phyloP scores from a whole-genome alignment of 2,113 vertebrate genomes.

The Crotophaga sulcirostris region DNA sequence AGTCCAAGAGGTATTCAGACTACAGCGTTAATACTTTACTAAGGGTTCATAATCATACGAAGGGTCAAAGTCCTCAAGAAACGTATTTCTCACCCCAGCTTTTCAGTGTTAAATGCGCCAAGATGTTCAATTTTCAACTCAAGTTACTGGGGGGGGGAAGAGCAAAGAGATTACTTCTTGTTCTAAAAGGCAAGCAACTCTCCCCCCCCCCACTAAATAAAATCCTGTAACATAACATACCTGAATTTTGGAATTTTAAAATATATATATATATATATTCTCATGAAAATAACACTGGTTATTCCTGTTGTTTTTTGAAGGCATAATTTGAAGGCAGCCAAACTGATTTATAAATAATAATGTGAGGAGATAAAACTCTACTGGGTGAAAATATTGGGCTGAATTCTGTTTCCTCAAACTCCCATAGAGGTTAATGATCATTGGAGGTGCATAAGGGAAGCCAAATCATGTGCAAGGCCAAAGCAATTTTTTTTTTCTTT shows the following conservation, averaged over 20 bases:
- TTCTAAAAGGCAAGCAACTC: not conserved
- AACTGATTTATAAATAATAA: not conserved
- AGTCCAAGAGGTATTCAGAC: slow-evolving; percentile 41
- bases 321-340: slow-evolving; percentile 1
- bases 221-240: not conserved
- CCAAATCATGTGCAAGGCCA: slow-evolving; percentile 55
- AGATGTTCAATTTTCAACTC: not conserved
- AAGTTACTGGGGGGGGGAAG: not conserved
- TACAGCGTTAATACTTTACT: slow-evolving; percentile 6
- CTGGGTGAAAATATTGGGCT: not conserved
- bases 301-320: not conserved
- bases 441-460: slow-evolving; percentile 23
- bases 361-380: not conserved
- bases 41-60: not conserved
- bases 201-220: not conserved
- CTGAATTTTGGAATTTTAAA: not conserved
- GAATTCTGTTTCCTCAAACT: not conserved
- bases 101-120: not conserved
- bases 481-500: not conserved
- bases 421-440: not conserved
- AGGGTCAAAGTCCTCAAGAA: not conserved
- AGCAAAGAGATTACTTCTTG: not conserved
- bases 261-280: not conserved
- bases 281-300: not conserved
- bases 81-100: not conserved